phyloP scores from a whole-genome alignment of 2,888 invertebrate species.

The Teleiodes luculella region DNA sequence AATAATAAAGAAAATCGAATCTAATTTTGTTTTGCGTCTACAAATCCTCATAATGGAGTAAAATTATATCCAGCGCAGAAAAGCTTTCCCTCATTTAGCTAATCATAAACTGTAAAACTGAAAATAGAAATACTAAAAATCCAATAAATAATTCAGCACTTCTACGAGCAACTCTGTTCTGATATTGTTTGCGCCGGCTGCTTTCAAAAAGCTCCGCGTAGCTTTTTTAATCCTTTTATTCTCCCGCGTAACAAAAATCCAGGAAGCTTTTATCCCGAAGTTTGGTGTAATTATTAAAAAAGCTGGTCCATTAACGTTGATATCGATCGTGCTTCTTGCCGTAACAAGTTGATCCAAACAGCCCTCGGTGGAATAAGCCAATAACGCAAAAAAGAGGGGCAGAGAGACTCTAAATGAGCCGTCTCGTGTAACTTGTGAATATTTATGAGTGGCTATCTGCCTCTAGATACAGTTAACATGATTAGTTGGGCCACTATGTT shows the following conservation, averaged over 20 bases:
- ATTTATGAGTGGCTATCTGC: slow-evolving; percentile 68
- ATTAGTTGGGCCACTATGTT: slow-evolving; percentile 36
- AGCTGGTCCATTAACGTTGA: slow-evolving; percentile 62
- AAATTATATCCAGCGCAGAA: too few species aligned
- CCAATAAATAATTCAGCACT: not conserved
- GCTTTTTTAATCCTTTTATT: slow-evolving; percentile 6
- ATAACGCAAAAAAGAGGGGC: slow-evolving; percentile 74
- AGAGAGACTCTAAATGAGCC: slow-evolving; percentile 65
- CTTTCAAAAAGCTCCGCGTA: not conserved
- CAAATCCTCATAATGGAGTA: too few species aligned
- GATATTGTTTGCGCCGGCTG: not conserved
- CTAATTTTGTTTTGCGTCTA: too few species aligned
- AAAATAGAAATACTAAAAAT: not conserved
- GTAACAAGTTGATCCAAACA: slow-evolving; percentile 57
- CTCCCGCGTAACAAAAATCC: not conserved
- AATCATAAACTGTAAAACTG: not conserved
- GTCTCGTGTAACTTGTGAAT: slow-evolving; percentile 71
- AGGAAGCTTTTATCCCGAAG: slow-evolving; percentile 29
- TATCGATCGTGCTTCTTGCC: slow-evolving; percentile 57
- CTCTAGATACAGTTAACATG: slow-evolving; percentile 51
- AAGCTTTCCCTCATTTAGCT: not conserved
- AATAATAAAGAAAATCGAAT: too few species aligned
- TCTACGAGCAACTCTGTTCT: not conserved
- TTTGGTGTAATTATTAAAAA: slow-evolving; percentile 65
- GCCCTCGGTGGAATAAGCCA: slow-evolving; percentile 70